Percentiles rank a stretch among this genome's conserved stretches.
These are phyloP conservation scores for Pinna nobilis DNA, from an alignment of 1,140 invertebrate species.

Conservation along the genomic window DNA sequence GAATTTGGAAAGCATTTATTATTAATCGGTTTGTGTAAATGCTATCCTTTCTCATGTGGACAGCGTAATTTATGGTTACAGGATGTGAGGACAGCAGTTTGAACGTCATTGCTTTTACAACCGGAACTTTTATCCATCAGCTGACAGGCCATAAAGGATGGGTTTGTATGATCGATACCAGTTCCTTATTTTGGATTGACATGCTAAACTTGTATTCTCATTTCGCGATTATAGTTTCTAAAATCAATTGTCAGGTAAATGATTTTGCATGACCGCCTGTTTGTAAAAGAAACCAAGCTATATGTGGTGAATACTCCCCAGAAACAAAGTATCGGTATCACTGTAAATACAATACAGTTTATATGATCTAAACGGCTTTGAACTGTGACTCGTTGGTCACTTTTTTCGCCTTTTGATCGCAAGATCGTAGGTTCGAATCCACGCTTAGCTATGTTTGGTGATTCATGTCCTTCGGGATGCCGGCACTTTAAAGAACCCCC, in stretches of 20 bases:
- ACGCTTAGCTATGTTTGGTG: too few relatives aligned
- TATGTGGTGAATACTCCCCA: not conserved
- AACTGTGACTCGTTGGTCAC: not conserved
- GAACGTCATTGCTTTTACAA: conserved; percentile 39
- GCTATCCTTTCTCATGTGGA: too few relatives aligned
- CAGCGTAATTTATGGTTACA: too few relatives aligned
- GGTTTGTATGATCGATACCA: conserved; percentile 19
- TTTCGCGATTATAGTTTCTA: not conserved
- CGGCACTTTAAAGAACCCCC: too few relatives aligned
- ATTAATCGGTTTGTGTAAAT: too few relatives aligned
- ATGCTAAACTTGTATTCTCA: too few relatives aligned
- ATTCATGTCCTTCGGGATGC: too few relatives aligned
- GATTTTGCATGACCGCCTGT: not conserved
- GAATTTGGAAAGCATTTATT: too few relatives aligned
- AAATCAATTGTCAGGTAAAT: not conserved
- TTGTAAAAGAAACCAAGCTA: not conserved
- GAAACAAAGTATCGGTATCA: not conserved
- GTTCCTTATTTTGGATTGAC: too few relatives aligned
- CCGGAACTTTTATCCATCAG: conserved; percentile 41
- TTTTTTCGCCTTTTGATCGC: too few relatives aligned
- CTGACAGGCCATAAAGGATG: conserved; percentile 39
- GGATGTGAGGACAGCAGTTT: conserved; percentile 39
- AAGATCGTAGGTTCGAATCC: too few relatives aligned
- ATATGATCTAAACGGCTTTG: not conserved
- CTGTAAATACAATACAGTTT: not conserved